Evolutionary conservation across 2,797 vertebrate genomes (phyloP).

Genomic region (Passerculus sandwichensis): DNA sequence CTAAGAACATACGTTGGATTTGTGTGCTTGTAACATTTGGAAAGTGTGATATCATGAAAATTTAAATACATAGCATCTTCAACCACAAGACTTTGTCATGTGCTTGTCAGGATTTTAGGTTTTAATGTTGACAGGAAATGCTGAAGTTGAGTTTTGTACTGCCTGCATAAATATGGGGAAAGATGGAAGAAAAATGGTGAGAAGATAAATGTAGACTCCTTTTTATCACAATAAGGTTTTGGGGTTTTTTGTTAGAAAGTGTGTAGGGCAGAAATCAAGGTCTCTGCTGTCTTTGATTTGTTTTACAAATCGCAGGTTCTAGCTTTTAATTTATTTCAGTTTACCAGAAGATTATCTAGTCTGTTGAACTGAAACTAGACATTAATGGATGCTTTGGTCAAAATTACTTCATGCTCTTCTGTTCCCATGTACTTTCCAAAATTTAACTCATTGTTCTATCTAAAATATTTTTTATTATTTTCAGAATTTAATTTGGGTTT

Average conservation of each 20-base stretch:
- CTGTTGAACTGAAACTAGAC: background rate
- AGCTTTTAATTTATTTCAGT: background rate
- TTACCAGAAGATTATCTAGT: background rate
- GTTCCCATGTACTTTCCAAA: background rate
- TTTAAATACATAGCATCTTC: constrained; percentile 58
- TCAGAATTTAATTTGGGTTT: background rate
- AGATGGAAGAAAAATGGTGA: background rate
- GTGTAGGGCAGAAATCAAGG: background rate
- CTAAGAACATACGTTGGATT: constrained; percentile 23
- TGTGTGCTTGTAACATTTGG: constrained; percentile 60
- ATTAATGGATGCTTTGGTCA: background rate
- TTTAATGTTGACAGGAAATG: constrained; percentile 52
- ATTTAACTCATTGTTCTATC: background rate
- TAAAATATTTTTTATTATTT: background rate
- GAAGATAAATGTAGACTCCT: background rate
- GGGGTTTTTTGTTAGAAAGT: background rate
- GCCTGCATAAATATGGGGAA: constrained; percentile 43
- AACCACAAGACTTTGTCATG: constrained; percentile 50
- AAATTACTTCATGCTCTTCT: background rate
- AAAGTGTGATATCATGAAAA: constrained; percentile 58
- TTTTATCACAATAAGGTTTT: background rate
- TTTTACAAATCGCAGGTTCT: background rate
- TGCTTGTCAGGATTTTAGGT: constrained; percentile 50
- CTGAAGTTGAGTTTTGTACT: constrained; percentile 34
- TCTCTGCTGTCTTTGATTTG: background rate